These are phyloP conservation scores for Colaptes auratus DNA, from an alignment of 2,113 vertebrate genomes.

Conservation along the genomic window DNA sequence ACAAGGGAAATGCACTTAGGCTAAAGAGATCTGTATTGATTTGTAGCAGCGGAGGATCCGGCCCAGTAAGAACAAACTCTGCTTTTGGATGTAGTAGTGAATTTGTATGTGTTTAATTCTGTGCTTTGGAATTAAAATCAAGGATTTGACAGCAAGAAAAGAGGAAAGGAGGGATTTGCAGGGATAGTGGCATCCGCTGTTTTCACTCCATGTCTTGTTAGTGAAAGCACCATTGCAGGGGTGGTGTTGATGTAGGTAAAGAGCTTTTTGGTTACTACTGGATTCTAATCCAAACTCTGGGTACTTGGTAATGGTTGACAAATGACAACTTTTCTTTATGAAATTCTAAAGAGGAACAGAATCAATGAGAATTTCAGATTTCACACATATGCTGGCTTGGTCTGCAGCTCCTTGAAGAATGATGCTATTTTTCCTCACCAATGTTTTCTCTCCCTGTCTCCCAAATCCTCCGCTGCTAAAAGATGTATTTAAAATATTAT, in stretches of 20 bases:
- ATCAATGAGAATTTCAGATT: background rate
- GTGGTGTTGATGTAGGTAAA: background rate
- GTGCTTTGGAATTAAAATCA: constrained; percentile 25
- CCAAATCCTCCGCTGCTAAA: background rate
- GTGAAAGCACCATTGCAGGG: background rate
- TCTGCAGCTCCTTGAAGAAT: background rate
- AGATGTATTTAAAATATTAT: background rate
- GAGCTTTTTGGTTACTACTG: background rate
- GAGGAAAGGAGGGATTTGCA: background rate
- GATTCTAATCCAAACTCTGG: background rate
- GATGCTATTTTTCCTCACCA: background rate
- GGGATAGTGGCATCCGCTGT: background rate
- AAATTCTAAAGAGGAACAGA: background rate
- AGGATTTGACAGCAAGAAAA: background rate
- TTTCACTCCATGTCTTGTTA: background rate
- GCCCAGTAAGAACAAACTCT: constrained; percentile 5
- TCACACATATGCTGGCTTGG: background rate
- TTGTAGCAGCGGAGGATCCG: constrained; percentile 18
- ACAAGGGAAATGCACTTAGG: constrained; percentile 40
- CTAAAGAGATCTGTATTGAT: constrained; percentile 54
- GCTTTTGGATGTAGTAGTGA: background rate
- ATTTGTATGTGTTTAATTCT: background rate
- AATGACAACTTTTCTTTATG: background rate
- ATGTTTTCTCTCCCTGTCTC: background rate
- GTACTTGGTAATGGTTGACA: background rate